Evolutionary conservation across 2,113 vertebrate species (phyloP).

Genomic region (Promerops cafer): DNA sequence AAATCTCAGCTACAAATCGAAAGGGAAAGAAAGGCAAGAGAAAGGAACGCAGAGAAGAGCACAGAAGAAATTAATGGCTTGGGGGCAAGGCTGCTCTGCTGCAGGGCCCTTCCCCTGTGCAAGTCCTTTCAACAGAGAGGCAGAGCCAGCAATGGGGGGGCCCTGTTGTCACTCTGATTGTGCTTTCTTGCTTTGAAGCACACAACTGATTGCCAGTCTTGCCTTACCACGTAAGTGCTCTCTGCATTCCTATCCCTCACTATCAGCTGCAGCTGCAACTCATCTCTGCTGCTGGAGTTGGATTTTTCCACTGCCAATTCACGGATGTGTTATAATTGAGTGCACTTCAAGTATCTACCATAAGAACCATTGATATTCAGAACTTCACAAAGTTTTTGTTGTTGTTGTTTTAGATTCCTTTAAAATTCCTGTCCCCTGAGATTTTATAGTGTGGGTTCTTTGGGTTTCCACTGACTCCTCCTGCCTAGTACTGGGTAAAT

Average conservation of each 20-base stretch:
- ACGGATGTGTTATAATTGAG: conserved; percentile 6
- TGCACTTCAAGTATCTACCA: not conserved
- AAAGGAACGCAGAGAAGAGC: not conserved
- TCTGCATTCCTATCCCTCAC: not conserved
- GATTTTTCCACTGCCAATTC: conserved; percentile 33
- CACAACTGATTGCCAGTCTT: not conserved
- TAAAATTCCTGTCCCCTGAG: not conserved
- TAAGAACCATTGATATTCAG: not conserved
- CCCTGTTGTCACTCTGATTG: conserved; percentile 20
- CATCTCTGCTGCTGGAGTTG: not conserved
- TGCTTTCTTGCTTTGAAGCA: conserved; percentile 39
- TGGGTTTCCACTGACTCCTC: not conserved
- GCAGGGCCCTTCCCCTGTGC: not conserved
- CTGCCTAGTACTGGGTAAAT: not conserved
- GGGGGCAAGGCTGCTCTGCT: not conserved
- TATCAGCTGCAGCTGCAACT: conserved; percentile 44
- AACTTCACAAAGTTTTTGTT: not conserved
- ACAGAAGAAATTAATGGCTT: not conserved
- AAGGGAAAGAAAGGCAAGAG: not conserved
- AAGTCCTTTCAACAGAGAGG: not conserved
- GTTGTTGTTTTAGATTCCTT: not conserved
- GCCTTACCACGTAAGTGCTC: conserved; percentile 8
- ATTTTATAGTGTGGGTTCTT: not conserved
- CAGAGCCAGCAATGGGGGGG: not conserved
- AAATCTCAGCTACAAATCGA: not conserved